phyloP scores from a whole-genome alignment of 2,113 vertebrate genomes.

The Miniopterus natalensis region DNA sequence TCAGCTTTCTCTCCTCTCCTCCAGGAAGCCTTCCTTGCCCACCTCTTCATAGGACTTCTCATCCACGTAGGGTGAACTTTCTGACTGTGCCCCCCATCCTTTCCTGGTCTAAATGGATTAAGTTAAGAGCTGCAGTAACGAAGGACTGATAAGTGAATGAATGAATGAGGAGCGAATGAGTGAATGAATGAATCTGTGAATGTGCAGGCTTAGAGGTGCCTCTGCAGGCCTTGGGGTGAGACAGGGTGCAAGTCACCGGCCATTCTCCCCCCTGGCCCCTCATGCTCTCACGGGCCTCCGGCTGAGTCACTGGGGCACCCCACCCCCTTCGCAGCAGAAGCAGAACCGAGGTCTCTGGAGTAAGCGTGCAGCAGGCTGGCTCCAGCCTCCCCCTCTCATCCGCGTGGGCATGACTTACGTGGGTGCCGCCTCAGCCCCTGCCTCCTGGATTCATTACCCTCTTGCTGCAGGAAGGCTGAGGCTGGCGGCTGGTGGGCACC shows the following conservation, averaged over 20 bases:
- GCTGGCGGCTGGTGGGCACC: neutral
- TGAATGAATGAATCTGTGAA: no score
- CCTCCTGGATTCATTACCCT: neutral
- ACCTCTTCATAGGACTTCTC: neutral
- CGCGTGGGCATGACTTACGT: neutral
- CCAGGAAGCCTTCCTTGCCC: neutral
- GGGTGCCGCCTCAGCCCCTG: neutral
- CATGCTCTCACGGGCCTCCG: fast-evolving
- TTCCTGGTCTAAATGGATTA: neutral
- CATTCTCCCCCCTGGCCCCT: no score
- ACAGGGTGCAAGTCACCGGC: neutral
- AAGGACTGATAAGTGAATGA: neutral
- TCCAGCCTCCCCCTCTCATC: neutral
- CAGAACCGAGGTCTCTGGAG: fast-evolving
- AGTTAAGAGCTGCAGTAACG: fast-evolving
- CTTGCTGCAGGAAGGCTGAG: neutral
- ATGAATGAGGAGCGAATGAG: neutral
- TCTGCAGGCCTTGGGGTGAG: neutral
- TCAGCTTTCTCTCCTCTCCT: neutral
- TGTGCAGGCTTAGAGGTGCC: neutral
- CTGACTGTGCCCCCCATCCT: no score
- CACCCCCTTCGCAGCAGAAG: neutral
- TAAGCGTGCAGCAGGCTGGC: neutral
- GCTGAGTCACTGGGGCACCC: neutral
- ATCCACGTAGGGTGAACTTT: fast-evolving